A percentile compares a stretch with the other conserved stretches of the same genome.
phyloP scores from a whole-genome alignment of 2,888 invertebrate genomes.

The Andrena bucephala region DNA sequence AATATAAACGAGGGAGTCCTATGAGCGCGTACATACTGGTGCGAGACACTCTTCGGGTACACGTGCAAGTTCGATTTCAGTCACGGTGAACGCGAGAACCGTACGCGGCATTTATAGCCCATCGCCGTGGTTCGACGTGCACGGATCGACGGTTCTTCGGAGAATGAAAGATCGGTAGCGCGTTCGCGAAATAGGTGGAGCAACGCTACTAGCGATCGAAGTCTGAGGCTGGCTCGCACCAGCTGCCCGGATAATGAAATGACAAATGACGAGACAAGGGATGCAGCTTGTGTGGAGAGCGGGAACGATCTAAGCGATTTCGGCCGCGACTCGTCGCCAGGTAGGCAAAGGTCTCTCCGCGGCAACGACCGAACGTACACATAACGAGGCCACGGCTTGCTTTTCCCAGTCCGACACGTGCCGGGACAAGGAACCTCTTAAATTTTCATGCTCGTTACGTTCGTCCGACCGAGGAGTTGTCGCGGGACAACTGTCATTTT shows the following conservation, averaged over 20 bases:
- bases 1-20: slow-evolving; percentile 79
- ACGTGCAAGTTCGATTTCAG: slow-evolving; percentile 10
- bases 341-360: slow-evolving; percentile 26
- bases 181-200: background rate
- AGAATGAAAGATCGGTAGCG: background rate
- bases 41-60: slow-evolving; percentile 39
- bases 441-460: slow-evolving; percentile 51
- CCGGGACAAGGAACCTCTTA: slow-evolving; percentile 20
- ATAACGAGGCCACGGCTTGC: slow-evolving; percentile 39
- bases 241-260: slow-evolving; percentile 65
- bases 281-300: slow-evolving; percentile 75
- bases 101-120: background rate
- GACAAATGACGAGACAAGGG: slow-evolving; percentile 75
- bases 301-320: slow-evolving; percentile 52
- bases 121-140: background rate
- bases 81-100: background rate
- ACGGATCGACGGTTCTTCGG: background rate
- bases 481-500: slow-evolving; percentile 46
- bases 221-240: slow-evolving; percentile 66
- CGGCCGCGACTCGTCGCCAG: slow-evolving; percentile 40
- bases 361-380: slow-evolving; percentile 40
- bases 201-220: background rate
- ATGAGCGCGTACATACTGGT: slow-evolving; percentile 56
- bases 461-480: slow-evolving; percentile 22
- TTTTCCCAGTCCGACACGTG: slow-evolving; percentile 5